phyloP scores from a whole-genome alignment of 2,113 vertebrate genomes.

The Semicossyphus pulcher region DNA sequence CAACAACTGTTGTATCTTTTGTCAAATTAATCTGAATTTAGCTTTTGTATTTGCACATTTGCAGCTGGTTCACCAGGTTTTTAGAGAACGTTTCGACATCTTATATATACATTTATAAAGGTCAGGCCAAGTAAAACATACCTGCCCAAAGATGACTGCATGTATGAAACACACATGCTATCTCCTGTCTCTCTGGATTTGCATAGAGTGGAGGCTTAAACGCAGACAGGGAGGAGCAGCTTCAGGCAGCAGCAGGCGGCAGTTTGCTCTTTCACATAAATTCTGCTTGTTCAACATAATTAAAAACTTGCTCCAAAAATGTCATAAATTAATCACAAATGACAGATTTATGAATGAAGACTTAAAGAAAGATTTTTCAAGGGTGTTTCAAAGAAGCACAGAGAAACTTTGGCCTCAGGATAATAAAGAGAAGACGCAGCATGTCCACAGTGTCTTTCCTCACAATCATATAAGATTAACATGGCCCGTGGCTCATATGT shows the following conservation, averaged over 20 bases:
- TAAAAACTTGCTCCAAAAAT: background rate
- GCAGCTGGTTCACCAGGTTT: background rate
- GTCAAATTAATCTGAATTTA: no score
- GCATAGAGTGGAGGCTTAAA: background rate
- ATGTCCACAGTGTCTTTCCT: background rate
- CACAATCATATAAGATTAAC: background rate
- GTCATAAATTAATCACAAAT: background rate
- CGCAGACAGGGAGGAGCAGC: background rate
- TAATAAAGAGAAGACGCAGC: no score
- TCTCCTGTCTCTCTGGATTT: background rate
- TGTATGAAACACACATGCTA: no score
- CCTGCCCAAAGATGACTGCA: background rate
- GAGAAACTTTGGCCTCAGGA: background rate
- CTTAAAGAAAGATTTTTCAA: no score
- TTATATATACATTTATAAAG: no score
- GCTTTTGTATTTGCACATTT: no score
- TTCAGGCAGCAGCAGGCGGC: background rate
- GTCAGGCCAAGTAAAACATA: background rate
- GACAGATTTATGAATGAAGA: no score
- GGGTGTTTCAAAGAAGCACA: background rate
- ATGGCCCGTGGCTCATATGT: no score
- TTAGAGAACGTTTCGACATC: no score
- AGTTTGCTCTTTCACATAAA: background rate
- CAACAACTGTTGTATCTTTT: no score
- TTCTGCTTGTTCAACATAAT: no score